A percentile compares a stretch with the other conserved stretches of the same genome.
Conservation (phyloP, 2,888 invertebrate genomes). For the Hyles lineata region DNA sequence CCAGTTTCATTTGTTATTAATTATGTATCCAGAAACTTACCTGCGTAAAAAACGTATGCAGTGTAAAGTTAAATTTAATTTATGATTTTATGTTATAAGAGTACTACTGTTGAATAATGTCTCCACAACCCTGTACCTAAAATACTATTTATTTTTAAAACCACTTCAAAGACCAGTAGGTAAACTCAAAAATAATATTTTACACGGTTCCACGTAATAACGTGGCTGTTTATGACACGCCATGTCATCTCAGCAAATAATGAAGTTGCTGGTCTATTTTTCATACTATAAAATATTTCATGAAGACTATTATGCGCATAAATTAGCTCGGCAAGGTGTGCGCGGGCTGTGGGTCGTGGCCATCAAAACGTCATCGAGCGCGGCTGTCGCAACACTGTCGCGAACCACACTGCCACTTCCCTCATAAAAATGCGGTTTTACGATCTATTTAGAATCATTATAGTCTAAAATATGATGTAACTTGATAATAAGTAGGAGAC, state of each 20-base stretch:
- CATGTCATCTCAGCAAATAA: constrained; percentile 49
- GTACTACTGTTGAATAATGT: no score
- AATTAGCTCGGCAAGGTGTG: constrained; percentile 68
- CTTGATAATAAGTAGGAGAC: not conserved
- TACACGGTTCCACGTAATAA: constrained; percentile 42
- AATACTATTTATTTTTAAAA: no score
- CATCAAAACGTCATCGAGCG: constrained; percentile 67
- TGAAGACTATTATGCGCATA: constrained; percentile 62
- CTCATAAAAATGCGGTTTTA: constrained; percentile 69
- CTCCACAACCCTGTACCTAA: no score
- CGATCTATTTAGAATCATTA: constrained; percentile 35
- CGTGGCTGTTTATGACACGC: constrained; percentile 54
- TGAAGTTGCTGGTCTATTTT: constrained; percentile 59
- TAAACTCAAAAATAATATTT: constrained; percentile 21
- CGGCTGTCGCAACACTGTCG: constrained; percentile 45
- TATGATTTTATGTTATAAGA: no score
- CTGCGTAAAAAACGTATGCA: no score
- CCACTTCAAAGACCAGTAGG: constrained; percentile 16
- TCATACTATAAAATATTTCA: constrained; percentile 72
- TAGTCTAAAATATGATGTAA: not conserved
- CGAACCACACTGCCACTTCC: constrained; percentile 56
- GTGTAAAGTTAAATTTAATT: no score
- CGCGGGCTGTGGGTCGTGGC: constrained; percentile 37
- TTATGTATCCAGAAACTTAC: no score
- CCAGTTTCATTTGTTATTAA: no score